Base-by-base conservation (phyloP, 2,113 vertebrate species). In the Pteruthius melanotis region DNA sequence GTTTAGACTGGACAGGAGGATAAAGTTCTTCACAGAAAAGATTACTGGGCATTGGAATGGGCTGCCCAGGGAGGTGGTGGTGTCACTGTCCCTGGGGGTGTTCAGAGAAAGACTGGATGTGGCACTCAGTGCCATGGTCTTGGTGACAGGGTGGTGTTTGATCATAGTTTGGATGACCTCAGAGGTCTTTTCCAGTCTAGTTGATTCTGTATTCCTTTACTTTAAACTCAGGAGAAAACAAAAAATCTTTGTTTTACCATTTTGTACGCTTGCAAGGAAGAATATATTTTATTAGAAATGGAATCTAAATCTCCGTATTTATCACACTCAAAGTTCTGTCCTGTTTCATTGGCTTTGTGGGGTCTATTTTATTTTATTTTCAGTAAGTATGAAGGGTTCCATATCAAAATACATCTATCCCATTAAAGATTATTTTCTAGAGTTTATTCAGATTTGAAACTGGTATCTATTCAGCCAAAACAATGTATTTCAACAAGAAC, bases 1-100 rank as follows among this genome's bases (percentile, higher is more conserved):
- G 7, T 69, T 69, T 59, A n/a, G 22, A 7, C 11, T 40, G 1
- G 0, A 30, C 0, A 0, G 50, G 12, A 40, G 35, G 15, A 69
- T 23, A 7, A 59, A n/a, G 18, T 28, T 59, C 15, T n/a, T 69
- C 23, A 39, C 15, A 19, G 31, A 50, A 70, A 24, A 7, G 15
- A 4, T 40, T 33, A 15, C 6, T 60, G 65, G 30, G 31, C 12
- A 50, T 42, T 50, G 24, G 31, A 83, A 42, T n/a, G 19, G 20
- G 3, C 31, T 70, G 19, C 31, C 24, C 37, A 42, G 15, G 30
- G 35, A 69, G 15, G 11, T 59, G 35, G 23, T 49, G 53, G 11
- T 69, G 30, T 50, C 54, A 40, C 15, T 40, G 35, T 15, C 44
- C 44, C 15, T 27, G 44, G 4, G 17, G 11, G 23, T 49, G 23